phyloP scores from a whole-genome alignment of 2,888 invertebrate genomes.

The Eupithecia inturbata region DNA sequence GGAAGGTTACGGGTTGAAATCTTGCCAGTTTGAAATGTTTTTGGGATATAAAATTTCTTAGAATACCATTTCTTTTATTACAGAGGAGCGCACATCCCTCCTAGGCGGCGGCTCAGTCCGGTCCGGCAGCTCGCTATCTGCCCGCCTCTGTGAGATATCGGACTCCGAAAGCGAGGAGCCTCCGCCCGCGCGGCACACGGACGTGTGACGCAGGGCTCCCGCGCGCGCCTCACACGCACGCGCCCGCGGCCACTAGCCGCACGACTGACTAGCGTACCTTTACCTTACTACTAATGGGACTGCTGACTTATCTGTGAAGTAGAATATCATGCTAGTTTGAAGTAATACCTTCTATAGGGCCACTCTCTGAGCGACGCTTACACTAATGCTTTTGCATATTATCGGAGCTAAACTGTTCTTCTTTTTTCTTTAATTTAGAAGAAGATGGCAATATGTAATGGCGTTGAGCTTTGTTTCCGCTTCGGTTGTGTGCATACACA shows the following conservation, averaged over 20 bases:
- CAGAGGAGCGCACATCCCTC: conserved; percentile 90
- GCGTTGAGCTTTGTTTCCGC: not conserved
- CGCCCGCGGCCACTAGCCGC: conserved; percentile 42
- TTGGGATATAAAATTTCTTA: not conserved
- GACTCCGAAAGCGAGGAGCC: conserved; percentile 89
- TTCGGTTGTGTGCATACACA: not conserved
- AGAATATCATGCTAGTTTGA: not conserved
- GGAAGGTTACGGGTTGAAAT: too few relatives aligned
- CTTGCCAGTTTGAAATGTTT: too few relatives aligned
- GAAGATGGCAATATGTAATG: not conserved
- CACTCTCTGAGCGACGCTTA: not conserved
- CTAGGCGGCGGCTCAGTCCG: conserved; percentile 83
- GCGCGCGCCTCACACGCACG: conserved; percentile 47
- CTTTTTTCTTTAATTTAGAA: not conserved
- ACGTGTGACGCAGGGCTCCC: conserved; percentile 73
- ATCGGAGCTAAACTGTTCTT: not conserved
- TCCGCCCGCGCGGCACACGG: conserved; percentile 61
- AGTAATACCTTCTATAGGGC: not conserved
- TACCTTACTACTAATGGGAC: not conserved
- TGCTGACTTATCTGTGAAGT: conserved; percentile 1
- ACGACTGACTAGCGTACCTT: conserved; percentile 29
- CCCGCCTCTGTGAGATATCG: conserved; percentile 96
- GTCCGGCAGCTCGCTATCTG: conserved; percentile 94
- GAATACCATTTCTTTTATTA: not conserved
- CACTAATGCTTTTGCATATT: too few relatives aligned